Evolutionary conservation across 2,113 vertebrate genomes (phyloP), one percentile per base, ranked within the genome.

Genomic region (Gila orcuttii): DNA sequence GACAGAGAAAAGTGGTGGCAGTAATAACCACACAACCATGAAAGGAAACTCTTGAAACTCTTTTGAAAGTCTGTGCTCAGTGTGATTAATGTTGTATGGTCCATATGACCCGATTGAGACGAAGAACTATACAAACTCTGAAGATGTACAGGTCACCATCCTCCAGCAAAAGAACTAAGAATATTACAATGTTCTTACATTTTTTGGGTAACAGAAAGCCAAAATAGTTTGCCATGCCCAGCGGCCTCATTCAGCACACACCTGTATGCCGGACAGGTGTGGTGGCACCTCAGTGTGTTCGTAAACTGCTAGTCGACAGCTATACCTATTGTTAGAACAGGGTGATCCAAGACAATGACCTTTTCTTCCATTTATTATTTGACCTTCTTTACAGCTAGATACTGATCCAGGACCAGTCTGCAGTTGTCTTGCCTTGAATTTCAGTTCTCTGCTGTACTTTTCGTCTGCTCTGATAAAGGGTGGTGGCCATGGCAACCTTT

Each of bases 401-500:
- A 25, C 78, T 45, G 81, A 73, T 83, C 64, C 66, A 17, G 79
- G 79, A 52, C 21, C 66, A 71, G 47, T 39, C 31, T 57, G 45
- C 1, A 33, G 45, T 21, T 19, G 19, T n/a, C 55, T 42, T 52
- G 4, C 66, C 55, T 82, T 76, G 25, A 7, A 2, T 71, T 83
- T 82, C 77, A 25, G 10, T 62, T 79, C 15, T 66, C 52, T 0
- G 15, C 66, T 87, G 75, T 28, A 79, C 55, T 50, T 80, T 79
- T 19, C 13, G 15, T 9, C 33, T 85, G 77, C 25, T 85, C 42
- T 83, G 89, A 88, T 87, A 88, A 87, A 78, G 47, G 42, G 25
- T 8, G 3, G 82, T 89, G 57, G 68, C 86, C 87, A 86, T 87
- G 84, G 86, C 45, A 47, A 90, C 83, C 52, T 4, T 69, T 74